Conservation (phyloP, 2,797 vertebrate genomes). For the Notolabrus celidotus region DNA sequence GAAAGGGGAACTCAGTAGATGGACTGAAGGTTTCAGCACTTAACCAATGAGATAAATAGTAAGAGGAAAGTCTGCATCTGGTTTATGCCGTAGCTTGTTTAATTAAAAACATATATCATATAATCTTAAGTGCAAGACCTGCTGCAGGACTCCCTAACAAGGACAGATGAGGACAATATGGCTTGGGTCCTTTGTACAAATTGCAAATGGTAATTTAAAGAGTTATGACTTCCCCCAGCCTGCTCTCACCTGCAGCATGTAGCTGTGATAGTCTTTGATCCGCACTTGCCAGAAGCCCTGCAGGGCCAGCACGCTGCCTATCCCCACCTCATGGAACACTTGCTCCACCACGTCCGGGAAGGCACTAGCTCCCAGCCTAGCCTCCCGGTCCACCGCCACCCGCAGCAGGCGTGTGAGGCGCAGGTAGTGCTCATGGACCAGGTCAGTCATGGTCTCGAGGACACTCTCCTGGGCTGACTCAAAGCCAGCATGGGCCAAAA, state of each 20-base stretch:
- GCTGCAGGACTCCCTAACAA: no score
- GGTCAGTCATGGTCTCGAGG: conserved; percentile 94
- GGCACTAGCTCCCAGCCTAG: conserved; percentile 91
- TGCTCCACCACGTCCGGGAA: conserved; percentile 98
- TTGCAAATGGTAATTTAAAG: neutral
- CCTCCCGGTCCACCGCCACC: conserved; percentile 94
- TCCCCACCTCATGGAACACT: conserved; percentile 96
- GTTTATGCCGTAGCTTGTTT: no score
- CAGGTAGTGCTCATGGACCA: conserved; percentile 95
- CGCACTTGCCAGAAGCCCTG: conserved; percentile 98
- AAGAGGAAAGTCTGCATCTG: no score
- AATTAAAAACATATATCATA: no score
- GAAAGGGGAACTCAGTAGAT: no score
- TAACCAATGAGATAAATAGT: no score
- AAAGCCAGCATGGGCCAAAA: conserved; percentile 96
- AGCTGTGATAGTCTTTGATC: conserved; percentile 98
- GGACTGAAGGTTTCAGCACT: no score
- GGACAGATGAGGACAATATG: no score
- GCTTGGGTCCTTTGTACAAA: neutral
- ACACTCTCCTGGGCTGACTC: conserved; percentile 95
- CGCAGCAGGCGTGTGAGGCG: conserved; percentile 93
- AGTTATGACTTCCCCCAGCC: neutral
- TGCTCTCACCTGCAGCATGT: conserved; percentile 94
- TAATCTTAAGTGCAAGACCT: no score
- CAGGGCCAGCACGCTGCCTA: conserved; percentile 95